phyloP scores from a whole-genome alignment of 2,888 invertebrate genomes.

The Heteromyza rotundicornis region DNA sequence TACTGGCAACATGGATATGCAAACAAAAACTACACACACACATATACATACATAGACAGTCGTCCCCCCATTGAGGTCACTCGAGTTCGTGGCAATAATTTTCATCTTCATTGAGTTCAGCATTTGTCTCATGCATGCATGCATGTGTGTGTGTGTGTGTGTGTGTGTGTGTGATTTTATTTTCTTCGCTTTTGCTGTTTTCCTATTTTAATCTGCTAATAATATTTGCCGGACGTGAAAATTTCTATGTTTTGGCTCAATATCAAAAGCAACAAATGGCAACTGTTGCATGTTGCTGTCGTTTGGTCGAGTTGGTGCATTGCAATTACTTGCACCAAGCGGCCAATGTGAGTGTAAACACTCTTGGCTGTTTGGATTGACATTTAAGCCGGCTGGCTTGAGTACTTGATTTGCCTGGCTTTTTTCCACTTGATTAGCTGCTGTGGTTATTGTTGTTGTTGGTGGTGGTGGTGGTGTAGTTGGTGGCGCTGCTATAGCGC shows the following conservation, averaged over 20 bases:
- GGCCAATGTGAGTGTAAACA: conserved; percentile 9
- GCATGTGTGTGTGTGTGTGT: too few species aligned
- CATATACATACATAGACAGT: neutral
- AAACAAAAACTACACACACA: too few species aligned
- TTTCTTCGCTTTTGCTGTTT: conserved; percentile 1
- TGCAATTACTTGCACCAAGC: conserved; percentile 9
- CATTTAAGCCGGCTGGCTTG: neutral
- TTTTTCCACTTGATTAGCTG: conserved; percentile 24
- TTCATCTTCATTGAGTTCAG: conserved; percentile 21
- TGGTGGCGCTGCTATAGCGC: neutral
- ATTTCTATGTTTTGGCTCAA: conserved; percentile 14
- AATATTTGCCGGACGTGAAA: conserved; percentile 18
- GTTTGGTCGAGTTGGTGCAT: too few species aligned
- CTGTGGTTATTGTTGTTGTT: conserved; percentile 12
- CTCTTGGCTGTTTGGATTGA: conserved; percentile 9
- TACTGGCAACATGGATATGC: neutral
- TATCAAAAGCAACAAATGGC: neutral
- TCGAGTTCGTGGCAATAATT: conserved; percentile 39
- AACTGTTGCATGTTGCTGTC: conserved; percentile 13
- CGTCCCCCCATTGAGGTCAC: conserved; percentile 44
- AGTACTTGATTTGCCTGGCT: neutral
- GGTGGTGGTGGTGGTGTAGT: neutral
- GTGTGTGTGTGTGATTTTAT: too few species aligned
- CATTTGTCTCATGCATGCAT: too few species aligned
- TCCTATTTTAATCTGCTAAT: neutral